A percentile compares a stretch with the other conserved stretches of the same genome.
Evolutionary conservation across 2,888 invertebrate genomes (phyloP).

Genomic region (Colletes collaris): DNA sequence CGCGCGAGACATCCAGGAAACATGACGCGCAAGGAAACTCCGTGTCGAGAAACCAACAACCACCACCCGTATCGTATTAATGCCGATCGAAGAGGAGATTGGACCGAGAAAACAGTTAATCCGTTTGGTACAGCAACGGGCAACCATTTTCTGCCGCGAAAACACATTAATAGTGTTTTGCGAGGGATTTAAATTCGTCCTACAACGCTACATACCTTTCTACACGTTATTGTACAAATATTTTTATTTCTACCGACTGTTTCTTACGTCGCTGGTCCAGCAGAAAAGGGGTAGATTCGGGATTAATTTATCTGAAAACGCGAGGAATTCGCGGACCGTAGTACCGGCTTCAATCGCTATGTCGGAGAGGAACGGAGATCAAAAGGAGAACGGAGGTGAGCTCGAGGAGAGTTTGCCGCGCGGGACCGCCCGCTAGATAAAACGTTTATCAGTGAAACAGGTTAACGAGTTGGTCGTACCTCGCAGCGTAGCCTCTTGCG

Average conservation of each 20-base stretch:
- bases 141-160: too few relatives aligned
- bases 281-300: conserved; percentile 68
- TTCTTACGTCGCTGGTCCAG: conserved; percentile 50
- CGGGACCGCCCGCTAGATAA: conserved; percentile 78
- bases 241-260: too few relatives aligned
- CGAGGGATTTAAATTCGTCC: too few relatives aligned
- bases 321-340: conserved; percentile 80
- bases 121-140: too few relatives aligned
- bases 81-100: background rate
- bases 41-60: too few relatives aligned
- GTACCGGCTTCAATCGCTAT: conserved; percentile 81
- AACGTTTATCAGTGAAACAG: conserved; percentile 68
- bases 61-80: conserved; percentile 5
- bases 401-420: conserved; percentile 74
- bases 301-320: conserved; percentile 50
- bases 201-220: too few relatives aligned
- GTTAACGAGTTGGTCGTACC: conserved; percentile 11
- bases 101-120: background rate
- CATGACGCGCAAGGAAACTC: background rate
- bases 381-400: conserved; percentile 54
- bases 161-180: too few relatives aligned
- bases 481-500: background rate
- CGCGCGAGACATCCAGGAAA: conserved; percentile 10
- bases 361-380: conserved; percentile 69
- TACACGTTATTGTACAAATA: too few relatives aligned